Conservation (phyloP, 2,113 vertebrate species). For the Fregetta grallaria region DNA sequence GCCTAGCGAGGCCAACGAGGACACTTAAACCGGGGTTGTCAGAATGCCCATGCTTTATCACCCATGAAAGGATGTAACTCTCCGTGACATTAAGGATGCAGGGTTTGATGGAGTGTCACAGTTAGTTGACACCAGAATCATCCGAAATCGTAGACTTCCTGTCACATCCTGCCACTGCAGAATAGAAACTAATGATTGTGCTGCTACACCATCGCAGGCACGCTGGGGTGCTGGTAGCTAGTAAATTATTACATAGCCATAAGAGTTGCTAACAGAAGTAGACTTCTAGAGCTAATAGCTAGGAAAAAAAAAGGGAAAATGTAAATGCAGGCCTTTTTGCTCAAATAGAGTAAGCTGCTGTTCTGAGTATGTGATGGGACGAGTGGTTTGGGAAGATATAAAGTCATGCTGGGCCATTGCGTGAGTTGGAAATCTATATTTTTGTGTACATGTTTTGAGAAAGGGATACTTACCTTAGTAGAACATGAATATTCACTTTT, state of each 20-base stretch:
- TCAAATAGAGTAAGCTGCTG: background rate
- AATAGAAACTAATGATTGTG: slow-evolving; percentile 73
- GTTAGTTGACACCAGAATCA: slow-evolving; percentile 81
- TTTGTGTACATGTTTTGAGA: background rate
- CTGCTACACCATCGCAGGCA: slow-evolving; percentile 54
- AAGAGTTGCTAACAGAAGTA: slow-evolving; percentile 34
- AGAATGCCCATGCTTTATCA: slow-evolving; percentile 75
- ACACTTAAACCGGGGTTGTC: slow-evolving; percentile 74
- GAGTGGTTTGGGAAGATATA: background rate
- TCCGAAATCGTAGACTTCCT: slow-evolving; percentile 70
- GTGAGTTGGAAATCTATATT: background rate
- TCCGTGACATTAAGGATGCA: slow-evolving; percentile 78
- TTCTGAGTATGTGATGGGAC: slow-evolving; percentile 8
- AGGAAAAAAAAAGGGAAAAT: background rate
- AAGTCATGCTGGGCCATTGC: background rate
- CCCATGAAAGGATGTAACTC: slow-evolving; percentile 77
- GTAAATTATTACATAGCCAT: slow-evolving; percentile 61
- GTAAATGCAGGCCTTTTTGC: background rate
- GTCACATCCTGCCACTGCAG: slow-evolving; percentile 74
- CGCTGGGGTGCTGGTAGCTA: slow-evolving; percentile 44
- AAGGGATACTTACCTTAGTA: background rate
- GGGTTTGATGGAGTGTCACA: slow-evolving; percentile 79
- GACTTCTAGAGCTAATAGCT: slow-evolving; percentile 35
- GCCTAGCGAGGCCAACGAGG: slow-evolving; percentile 75
- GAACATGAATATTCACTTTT: slow-evolving; percentile 7